A percentile compares a stretch with the other conserved stretches of the same genome.
phyloP scores from a whole-genome alignment of 2,113 vertebrate genomes.

The Bujurquina vittata region DNA sequence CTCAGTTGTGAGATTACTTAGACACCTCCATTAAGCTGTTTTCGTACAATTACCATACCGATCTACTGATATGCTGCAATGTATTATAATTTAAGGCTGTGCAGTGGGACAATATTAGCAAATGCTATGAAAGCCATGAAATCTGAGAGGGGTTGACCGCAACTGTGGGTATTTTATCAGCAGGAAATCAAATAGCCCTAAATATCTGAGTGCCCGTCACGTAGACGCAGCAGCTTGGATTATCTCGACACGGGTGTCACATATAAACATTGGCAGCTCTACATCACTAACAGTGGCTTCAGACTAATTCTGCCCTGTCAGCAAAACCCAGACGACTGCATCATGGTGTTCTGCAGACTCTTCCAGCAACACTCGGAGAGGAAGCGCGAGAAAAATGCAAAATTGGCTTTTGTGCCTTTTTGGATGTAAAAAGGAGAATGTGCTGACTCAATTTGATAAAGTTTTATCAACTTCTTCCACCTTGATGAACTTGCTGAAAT shows the following conservation, averaged over 20 bases:
- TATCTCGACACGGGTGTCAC: slow-evolving; percentile 4
- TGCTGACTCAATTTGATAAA: not conserved
- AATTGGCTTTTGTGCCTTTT: not conserved
- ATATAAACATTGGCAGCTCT: slow-evolving; percentile 53
- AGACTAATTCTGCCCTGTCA: slow-evolving; percentile 38
- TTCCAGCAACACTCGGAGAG: not conserved
- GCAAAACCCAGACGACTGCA: slow-evolving; percentile 35
- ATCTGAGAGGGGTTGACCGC: not conserved
- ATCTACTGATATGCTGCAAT: slow-evolving; percentile 4
- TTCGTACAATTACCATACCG: not conserved
- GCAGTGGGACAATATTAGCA: not conserved
- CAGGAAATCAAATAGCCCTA: slow-evolving; percentile 33
- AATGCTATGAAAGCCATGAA: slow-evolving; percentile 3
- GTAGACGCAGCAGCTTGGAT: slow-evolving; percentile 46
- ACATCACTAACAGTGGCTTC: slow-evolving; percentile 42
- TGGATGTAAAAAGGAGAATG: not conserved
- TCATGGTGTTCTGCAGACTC: slow-evolving; percentile 8
- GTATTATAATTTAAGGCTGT: slow-evolving; percentile 5
- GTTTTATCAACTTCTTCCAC: not conserved
- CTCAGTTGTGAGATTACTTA: not conserved
- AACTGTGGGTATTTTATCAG: slow-evolving; percentile 15
- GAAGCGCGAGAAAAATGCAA: not conserved
- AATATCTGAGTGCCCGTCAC: slow-evolving; percentile 40
- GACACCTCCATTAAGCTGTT: slow-evolving; percentile 10
- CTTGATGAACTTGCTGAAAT: not conserved